Evolutionary conservation across 1,140 invertebrate species (phyloP).

Genomic region (Dendrolimus punctatus): DNA sequence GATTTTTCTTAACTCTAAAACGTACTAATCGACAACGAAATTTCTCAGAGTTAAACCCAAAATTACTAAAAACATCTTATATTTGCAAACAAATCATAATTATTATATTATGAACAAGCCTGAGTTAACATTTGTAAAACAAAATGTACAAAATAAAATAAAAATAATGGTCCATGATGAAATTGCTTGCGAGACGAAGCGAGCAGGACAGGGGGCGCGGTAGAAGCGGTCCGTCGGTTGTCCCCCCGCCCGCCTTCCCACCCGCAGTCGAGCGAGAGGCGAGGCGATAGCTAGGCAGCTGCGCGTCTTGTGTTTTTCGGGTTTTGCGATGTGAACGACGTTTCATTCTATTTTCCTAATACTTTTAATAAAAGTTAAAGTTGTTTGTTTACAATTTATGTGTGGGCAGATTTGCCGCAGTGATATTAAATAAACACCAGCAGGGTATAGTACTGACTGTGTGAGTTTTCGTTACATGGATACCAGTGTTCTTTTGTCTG

Average conservation of each 20-base stretch:
- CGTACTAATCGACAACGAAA: no score
- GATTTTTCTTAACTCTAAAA: no score
- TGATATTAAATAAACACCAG: conserved; percentile 25
- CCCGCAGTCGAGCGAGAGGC: conserved; percentile 56
- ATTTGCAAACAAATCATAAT: no score
- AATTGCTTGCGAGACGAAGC: conserved; percentile 59
- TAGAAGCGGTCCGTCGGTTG: conserved; percentile 28
- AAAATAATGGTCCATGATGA: conserved; percentile 54
- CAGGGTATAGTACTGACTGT: conserved; percentile 34
- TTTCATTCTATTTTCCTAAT: conserved; percentile 49
- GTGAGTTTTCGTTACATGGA: conserved; percentile 40
- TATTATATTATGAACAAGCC: no score
- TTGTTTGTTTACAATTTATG: conserved; percentile 33
- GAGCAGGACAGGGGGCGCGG: conserved; percentile 50
- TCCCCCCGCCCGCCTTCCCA: conserved; percentile 47
- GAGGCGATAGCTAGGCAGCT: conserved; percentile 45
- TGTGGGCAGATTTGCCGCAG: conserved; percentile 28
- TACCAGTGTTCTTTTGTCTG: conserved; percentile 64
- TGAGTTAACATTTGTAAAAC: no score
- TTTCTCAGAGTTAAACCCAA: no score
- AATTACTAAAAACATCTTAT: no score
- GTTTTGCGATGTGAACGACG: conserved; percentile 59
- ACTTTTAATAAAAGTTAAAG: conserved; percentile 25
- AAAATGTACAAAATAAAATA: conserved; percentile 43
- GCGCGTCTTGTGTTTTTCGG: conserved; percentile 68